Conservation (phyloP, 2,113 vertebrate genomes). For the Centropus bengalensis region DNA sequence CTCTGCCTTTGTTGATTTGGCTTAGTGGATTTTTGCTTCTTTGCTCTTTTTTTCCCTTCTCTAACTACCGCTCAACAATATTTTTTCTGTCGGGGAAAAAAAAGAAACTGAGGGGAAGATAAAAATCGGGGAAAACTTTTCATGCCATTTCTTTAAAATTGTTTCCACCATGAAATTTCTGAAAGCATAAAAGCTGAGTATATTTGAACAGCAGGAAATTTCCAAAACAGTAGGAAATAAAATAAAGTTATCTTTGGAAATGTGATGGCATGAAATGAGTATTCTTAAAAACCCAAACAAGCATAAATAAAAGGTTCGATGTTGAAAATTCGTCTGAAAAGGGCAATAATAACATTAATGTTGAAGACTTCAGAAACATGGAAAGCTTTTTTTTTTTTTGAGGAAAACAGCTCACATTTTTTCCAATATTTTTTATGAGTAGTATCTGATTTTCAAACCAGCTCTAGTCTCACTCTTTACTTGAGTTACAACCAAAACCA, state of each 20-base stretch:
- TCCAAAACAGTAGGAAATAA: neutral
- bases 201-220: neutral
- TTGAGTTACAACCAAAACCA: neutral
- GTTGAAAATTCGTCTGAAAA: neutral
- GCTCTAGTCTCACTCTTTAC: neutral
- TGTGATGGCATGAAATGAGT: neutral
- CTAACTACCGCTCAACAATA: neutral
- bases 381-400: neutral
- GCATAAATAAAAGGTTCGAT: neutral
- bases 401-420: rapidly evolving
- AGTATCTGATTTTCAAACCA: neutral
- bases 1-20: neutral
- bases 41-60: neutral
- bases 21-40: neutral
- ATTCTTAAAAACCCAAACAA: neutral
- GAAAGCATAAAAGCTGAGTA: neutral
- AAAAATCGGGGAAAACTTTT: neutral
- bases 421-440: neutral
- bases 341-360: neutral
- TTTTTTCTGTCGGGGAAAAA: neutral
- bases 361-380: neutral
- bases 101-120: too few species aligned
- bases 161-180: neutral
- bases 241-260: neutral
- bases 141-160: neutral